Base-by-base conservation (phyloP, 2,888 invertebrate species). In the Tinea pellionella region DNA sequence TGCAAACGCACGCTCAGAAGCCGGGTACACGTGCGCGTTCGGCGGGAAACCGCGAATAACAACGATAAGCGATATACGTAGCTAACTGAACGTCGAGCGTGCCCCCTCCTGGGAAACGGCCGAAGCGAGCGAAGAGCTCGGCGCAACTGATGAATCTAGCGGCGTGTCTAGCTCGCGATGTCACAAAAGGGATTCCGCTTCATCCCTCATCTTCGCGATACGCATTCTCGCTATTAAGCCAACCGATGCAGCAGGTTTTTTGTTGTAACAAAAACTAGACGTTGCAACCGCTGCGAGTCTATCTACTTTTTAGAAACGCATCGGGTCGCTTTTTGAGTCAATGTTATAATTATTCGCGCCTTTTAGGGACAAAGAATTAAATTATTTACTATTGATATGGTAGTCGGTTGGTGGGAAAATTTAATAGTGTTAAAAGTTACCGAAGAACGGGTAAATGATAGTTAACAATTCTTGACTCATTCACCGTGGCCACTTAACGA, bases 11-110 rank as follows among this genome's bases (percentile, higher is more conserved):
- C 24, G 53, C 13, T 16, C 19, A 3, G 24, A 53, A 18, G 53
- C 72, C 72, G 74, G 72, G 67, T 72, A 79, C 84, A 85, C 85
- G 87, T 85, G 87, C 81, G 80, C 74, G 71, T 75, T 72, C 73
- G 77, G 71, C 76, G 75, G 80, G 72, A 76, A 75, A 72, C 78
- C 80, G 82, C 82, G 80, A 78, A 78, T 74, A 74, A 83, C 75
- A 82, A 73, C 71, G 71, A 67, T 65, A 71, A 68, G 67, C 66
- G 68, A 6, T n/a, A n/a, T 65, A 71, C 53, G 24, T n/a, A 69
- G 68, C 64, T 66, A 64, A 66, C 63, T 16, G 15, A 57, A 56
- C 42, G 58, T 68, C 65, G 67, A 65, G 63, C 66, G 71, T 64
- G 67, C 73, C 75, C 73, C 76, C 72, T 74, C 72, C 67, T 70